Conservation (phyloP, 2,888 invertebrate genomes). For the Cerceris ruficornis region DNA sequence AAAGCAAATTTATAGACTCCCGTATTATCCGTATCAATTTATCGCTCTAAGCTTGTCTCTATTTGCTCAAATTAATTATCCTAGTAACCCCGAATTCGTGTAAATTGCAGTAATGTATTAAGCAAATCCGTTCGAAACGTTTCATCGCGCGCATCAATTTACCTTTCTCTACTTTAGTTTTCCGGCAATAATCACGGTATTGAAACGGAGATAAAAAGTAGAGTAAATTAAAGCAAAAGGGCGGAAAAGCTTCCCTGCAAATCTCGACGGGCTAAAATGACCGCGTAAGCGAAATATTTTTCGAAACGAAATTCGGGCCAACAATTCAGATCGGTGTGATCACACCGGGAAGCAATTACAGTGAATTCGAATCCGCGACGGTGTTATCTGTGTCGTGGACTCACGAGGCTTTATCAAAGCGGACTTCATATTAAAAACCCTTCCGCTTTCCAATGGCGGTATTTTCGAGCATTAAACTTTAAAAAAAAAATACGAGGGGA, state of each 20-base stretch:
- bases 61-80: too few relatives aligned
- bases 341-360: not conserved
- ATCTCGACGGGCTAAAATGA: not conserved
- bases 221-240: not conserved
- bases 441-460: conserved; percentile 1
- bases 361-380: not conserved
- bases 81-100: too few relatives aligned
- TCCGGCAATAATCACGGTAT: too few relatives aligned
- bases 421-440: not conserved
- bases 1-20: too few relatives aligned
- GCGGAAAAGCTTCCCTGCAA: not conserved
- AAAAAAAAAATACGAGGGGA: not conserved
- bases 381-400: not conserved
- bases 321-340: not conserved
- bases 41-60: too few relatives aligned
- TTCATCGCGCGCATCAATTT: too few relatives aligned
- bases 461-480: not conserved
- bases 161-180: too few relatives aligned
- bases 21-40: too few relatives aligned
- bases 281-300: not conserved
- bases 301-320: not conserved
- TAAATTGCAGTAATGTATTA: too few relatives aligned
- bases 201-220: too few relatives aligned
- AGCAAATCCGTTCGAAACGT: too few relatives aligned
- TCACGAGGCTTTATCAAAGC: not conserved